Percentiles rank a stretch among this genome's conserved stretches.
Evolutionary conservation across 2,888 invertebrate genomes (phyloP).

Genomic region (Platypus cylindrus): DNA sequence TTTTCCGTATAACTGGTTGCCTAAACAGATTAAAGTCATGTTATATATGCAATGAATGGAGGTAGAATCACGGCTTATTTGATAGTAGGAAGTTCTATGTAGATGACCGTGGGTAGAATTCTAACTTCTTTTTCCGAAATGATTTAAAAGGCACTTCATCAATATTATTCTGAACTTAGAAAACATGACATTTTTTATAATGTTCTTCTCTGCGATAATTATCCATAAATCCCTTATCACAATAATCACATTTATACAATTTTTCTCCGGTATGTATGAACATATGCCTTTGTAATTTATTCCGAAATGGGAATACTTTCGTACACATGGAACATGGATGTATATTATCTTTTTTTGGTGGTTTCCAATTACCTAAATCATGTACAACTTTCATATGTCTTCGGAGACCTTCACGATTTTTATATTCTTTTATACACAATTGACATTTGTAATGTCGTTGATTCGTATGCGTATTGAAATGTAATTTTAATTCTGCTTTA

Average conservation of each 20-base stretch:
- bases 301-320: constrained; percentile 22
- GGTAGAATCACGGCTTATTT: too few species aligned
- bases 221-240: constrained; percentile 23
- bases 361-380: constrained; percentile 18
- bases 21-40: too few species aligned
- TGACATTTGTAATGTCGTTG: constrained; percentile 21
- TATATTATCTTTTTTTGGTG: constrained; percentile 28
- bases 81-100: too few species aligned
- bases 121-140: too few species aligned
- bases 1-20: too few species aligned
- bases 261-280: constrained; percentile 24
- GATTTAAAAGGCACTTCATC: too few species aligned
- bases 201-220: constrained; percentile 23
- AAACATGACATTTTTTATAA: constrained; percentile 22
- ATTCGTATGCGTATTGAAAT: constrained; percentile 22
- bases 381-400: constrained; percentile 24
- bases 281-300: constrained; percentile 23
- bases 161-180: too few species aligned
- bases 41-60: too few species aligned
- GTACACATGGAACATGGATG: constrained; percentile 22
- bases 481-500: constrained; percentile 21
- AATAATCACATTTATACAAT: constrained; percentile 22
- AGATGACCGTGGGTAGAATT: too few species aligned
- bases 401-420: constrained; percentile 21
- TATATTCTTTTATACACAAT: constrained; percentile 22